Conservation (phyloP, 2,113 vertebrate species). For the Gnathonemus echidnorhynchus region DNA sequence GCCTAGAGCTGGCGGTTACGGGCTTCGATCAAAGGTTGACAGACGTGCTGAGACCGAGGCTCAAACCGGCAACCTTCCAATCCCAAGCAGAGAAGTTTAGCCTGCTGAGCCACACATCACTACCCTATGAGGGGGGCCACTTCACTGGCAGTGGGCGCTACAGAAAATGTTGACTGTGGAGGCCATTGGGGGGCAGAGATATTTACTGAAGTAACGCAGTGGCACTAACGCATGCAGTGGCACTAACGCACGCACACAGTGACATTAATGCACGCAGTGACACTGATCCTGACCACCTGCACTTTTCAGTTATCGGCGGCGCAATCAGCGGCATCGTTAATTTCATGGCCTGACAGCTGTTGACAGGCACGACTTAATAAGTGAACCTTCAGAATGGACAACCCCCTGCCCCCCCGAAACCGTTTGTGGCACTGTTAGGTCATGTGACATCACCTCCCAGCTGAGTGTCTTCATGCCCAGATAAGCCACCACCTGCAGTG, state of each 20-base stretch:
- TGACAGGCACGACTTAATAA: slow-evolving; percentile 52
- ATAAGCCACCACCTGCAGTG: background rate
- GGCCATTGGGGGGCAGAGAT: background rate
- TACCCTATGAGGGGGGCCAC: background rate
- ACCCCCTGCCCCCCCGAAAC: background rate
- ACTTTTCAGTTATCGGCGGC: slow-evolving; percentile 62
- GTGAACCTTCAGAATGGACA: slow-evolving; percentile 32
- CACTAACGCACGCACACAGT: background rate
- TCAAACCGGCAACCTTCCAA: background rate
- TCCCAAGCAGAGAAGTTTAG: background rate
- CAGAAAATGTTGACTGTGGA: background rate
- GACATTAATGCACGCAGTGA: no score
- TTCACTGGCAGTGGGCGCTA: background rate
- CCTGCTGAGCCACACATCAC: background rate
- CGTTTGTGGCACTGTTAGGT: background rate
- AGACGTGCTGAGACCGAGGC: background rate
- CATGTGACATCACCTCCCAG: background rate
- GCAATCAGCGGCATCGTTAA: slow-evolving; percentile 60
- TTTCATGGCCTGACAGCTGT: slow-evolving; percentile 56
- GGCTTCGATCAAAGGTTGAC: background rate
- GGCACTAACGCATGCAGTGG: background rate
- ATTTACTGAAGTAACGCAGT: background rate
- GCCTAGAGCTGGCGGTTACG: background rate
- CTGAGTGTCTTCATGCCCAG: background rate
- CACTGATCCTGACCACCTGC: slow-evolving; percentile 31